Evolutionary conservation across 2,888 invertebrate species (phyloP), one percentile per base, ranked within the genome.

Genomic region (Dioctria rufipes): DNA sequence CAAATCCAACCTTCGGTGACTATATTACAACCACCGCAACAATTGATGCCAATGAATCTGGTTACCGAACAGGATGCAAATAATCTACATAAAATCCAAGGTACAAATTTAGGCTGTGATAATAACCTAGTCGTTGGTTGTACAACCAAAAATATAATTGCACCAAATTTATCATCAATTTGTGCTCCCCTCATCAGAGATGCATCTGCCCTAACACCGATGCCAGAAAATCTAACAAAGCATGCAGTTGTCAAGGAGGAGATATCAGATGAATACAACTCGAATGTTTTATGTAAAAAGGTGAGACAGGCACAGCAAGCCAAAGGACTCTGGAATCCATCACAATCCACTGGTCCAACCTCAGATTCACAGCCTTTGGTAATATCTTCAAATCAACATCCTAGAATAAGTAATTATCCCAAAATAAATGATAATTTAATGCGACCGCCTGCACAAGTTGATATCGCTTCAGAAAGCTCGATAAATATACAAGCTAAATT

Each of bases 371-470:
- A 66, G 49, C 69, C 37, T 75, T 78, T 37, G 11, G 51, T 40
- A 66, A 54, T 82, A 39, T 49, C 69, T 13, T 42, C 78, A 25
- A 67, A 60, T 9, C 67, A 42, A 46, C 79, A 79, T 11, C 25
- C 67, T 5, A 8, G 81, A 83, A 78, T 84, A 82, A 60, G 81
- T 83, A 60, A 78, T n/a, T 77, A 80, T 42, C 43, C 82, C 8
- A 82, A 25, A 43, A 89, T 90, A 87, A 80, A 84, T 5, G 84
- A 84, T 54, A 83, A 86, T 67, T 84, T 86, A 3, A 88, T 88
- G 88, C 87, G 88, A n/a, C 88, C 91, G 87, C 91, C 91, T 85
- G 85, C 89, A 69, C 86, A 86, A 84, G 85, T 85, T 51, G 83
- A 85, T 77, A 80, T 84, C 63, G 51, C 63, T 65, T 75, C 81